A percentile compares a stretch with the other conserved stretches of the same genome.
Conservation (phyloP, 2,113 vertebrate genomes). For the Panurus biarmicus region DNA sequence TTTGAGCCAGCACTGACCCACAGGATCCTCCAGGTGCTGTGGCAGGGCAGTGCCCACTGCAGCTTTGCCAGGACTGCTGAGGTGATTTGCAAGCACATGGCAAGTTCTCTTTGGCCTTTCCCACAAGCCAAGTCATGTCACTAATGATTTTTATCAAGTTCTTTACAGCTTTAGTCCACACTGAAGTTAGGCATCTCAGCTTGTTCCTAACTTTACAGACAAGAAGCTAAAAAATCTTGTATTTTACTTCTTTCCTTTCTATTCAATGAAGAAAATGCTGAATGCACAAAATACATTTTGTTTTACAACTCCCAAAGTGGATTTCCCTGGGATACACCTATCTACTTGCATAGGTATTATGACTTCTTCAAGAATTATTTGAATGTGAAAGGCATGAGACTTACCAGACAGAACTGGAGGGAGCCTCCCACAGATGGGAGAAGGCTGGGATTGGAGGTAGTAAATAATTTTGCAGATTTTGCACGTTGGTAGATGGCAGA, state of each 20-base stretch:
- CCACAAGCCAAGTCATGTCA: neutral
- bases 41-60: neutral
- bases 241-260: neutral
- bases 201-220: neutral
- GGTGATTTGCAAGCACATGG: neutral
- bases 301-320: neutral
- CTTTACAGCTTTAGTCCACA: neutral
- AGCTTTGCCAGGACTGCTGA: neutral
- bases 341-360: neutral
- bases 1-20: neutral
- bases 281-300: neutral
- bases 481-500: neutral
- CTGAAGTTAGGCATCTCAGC: neutral
- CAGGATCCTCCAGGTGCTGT: neutral
- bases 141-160: neutral
- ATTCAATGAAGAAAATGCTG: neutral
- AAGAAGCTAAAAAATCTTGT: neutral
- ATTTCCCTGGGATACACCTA: neutral
- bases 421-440: fast-evolving
- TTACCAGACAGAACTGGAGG: neutral
- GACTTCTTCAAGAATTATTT: neutral
- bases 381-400: neutral
- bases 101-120: neutral
- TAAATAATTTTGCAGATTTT: neutral
- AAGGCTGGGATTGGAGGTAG: neutral